Conservation (phyloP, 2,797 vertebrate species). For the Microctenopoma lineatum region DNA sequence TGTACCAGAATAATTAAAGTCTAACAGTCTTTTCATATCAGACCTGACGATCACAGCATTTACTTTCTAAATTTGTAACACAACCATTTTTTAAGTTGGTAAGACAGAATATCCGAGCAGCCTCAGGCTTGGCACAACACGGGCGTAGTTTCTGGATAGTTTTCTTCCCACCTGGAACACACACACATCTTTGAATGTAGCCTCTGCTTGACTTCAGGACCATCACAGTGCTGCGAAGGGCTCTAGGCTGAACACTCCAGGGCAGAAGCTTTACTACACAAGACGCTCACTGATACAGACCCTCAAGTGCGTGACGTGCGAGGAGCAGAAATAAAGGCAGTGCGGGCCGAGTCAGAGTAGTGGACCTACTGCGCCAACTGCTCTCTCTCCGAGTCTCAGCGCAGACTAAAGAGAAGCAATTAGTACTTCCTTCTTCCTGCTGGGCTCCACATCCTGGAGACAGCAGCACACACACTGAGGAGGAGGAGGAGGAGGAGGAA, state of each 20-base stretch:
- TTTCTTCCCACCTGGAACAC: too few species aligned
- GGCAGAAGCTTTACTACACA: slow-evolving; percentile 7
- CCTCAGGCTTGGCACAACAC: too few species aligned
- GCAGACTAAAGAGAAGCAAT: slow-evolving; percentile 55
- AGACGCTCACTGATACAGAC: slow-evolving; percentile 16
- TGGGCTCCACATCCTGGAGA: slow-evolving; percentile 47
- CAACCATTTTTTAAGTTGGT: too few species aligned
- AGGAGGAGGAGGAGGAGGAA: not conserved
- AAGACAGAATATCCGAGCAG: too few species aligned
- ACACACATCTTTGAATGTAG: not conserved
- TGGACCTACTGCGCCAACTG: slow-evolving; percentile 49
- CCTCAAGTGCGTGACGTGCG: not conserved
- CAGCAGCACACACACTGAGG: slow-evolving; percentile 19
- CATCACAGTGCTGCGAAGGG: slow-evolving; percentile 5
- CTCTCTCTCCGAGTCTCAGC: slow-evolving; percentile 32
- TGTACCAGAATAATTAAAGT: too few species aligned
- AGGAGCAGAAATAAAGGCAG: not conserved
- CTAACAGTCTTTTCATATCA: too few species aligned
- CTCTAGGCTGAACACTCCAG: slow-evolving; percentile 16
- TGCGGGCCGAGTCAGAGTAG: slow-evolving; percentile 15
- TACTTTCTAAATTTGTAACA: too few species aligned
- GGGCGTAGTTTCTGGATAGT: too few species aligned
- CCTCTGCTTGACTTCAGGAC: slow-evolving; percentile 25
- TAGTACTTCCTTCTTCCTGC: slow-evolving; percentile 60
- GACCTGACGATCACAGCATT: too few species aligned